Base-by-base conservation (phyloP, 2,888 invertebrate genomes). In the Xestia c-nigrum region DNA sequence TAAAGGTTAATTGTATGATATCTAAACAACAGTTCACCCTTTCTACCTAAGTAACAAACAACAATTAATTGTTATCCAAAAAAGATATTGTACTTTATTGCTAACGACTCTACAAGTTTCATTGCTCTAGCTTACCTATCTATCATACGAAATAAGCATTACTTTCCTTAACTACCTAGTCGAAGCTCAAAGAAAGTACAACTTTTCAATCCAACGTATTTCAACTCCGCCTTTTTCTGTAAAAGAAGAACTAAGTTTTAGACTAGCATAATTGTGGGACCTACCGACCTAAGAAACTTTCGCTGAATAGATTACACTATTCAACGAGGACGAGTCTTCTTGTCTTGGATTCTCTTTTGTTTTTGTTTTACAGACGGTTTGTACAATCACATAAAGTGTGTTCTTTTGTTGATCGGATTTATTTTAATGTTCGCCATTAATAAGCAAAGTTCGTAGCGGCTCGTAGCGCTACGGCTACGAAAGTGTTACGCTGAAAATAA, bases 271-370 rank as follows among this genome's bases (percentile, higher is more conserved):
- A 83, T 81, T 81, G 70, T 64, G 61, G 43, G 47, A 82, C 82
- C 67, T 65, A 52, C 68, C 68, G 66, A 79, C 79, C 83, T 57
- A 70, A 79, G 83, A 79, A 83, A 83, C 83, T 79, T 75, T 82
- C 40, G 12, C 64, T 83, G 66, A 75, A 80, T 79, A 69, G 68
- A 82, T 75, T 79, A 75, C 50, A 50, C 74, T 81, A 52, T 81
- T 81, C 74, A 78, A 64, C 43, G 52, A 68, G 40, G n/a, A 66
- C 52, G 21, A 63, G 38, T 70, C 21, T 19, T 47, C 68, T 66
- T 81, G 72, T 72, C 69, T 78, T 50, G 57, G 46, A 63, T 66
- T 81, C 71, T 78, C 57, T 81, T 81, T 78, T 65, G 50, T 65
- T 78, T 65, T 70, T 70, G n/a, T 74, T 74, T 78, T n/a, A 66